Evolutionary conservation across 2,888 invertebrate species (phyloP), one percentile per base, ranked within the genome.

Genomic region (Rhamphomyia laevipes): DNA sequence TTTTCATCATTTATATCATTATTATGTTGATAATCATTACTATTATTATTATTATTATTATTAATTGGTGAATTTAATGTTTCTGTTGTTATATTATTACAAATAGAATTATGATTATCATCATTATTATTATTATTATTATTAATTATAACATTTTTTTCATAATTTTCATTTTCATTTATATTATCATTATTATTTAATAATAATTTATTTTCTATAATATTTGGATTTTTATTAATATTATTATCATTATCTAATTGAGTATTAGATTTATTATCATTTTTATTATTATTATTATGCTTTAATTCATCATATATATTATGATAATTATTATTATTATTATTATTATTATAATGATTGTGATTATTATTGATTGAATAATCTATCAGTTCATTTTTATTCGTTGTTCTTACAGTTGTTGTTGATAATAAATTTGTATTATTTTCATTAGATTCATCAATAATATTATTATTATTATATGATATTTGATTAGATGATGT

Each of bases 11-110:
- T 42, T 13, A 18, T 30, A 18, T 44, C 30, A 40, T 47, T 27
- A 21, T 23, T 41, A 45, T 45, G 21, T 21, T 47, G 30, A 47
- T 42, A 23, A 18, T 45, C n/a, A 40, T 21, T 35, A 51, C 45
- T 45, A 51, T 46, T 46, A 44, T 48, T 18, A n/a, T 18, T 46
- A 44, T 16, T 46, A 31, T 11, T 38, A 45, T 17, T 38, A 30
- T 41, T 21, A 12, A 18, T 4, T 17, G 35, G 2, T 35, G 35
- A 35, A 30, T 11, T 17, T 13, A 13, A 10, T 21, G 13, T 9
- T 21, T n/a, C 2, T 18, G 12, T 21, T 21, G 12, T 41, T 41
- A 21, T 41, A 41, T 21, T 21, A 41, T n/a, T 41, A 41, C 9
- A 10, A 17, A 10, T 37, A 37, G 3, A 10, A 37, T 37, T 37